Conservation (phyloP, 2,888 invertebrate genomes). For the Neuroscelio doddi region DNA sequence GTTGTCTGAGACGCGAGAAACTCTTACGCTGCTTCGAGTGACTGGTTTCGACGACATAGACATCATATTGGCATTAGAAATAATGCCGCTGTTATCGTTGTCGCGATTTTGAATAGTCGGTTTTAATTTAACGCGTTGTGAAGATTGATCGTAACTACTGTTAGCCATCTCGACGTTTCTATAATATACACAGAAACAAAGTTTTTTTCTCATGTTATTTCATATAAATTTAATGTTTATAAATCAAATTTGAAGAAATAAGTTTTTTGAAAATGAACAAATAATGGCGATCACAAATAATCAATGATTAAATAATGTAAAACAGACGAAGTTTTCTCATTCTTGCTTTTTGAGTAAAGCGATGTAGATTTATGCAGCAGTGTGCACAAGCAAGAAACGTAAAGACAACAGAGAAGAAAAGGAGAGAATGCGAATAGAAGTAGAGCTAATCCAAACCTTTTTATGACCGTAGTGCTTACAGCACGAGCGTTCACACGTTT, state of each 20-base stretch:
- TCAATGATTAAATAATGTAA: no score
- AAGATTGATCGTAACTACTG: slow-evolving; percentile 60
- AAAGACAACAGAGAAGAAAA: slow-evolving; percentile 29
- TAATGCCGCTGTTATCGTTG: slow-evolving; percentile 49
- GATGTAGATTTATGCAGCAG: no score
- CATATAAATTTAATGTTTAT: neutral
- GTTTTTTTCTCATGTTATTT: neutral
- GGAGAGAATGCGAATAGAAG: slow-evolving; percentile 10
- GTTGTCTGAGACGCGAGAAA: slow-evolving; percentile 48
- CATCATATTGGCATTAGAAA: slow-evolving; percentile 42
- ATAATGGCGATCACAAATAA: no score
- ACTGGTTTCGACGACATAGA: slow-evolving; percentile 61
- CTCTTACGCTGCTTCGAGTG: slow-evolving; percentile 63
- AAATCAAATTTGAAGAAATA: no score
- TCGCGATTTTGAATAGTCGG: slow-evolving; percentile 57
- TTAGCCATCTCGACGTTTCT: slow-evolving; percentile 64
- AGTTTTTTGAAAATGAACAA: no score
- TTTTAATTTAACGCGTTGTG: slow-evolving; percentile 63
- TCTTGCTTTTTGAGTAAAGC: no score
- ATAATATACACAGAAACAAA: slow-evolving; percentile 49
- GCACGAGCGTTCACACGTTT: slow-evolving; percentile 64
- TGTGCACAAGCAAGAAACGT: neutral
- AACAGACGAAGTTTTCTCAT: no score
- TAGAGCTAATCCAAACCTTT: slow-evolving; percentile 57
- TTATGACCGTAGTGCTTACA: slow-evolving; percentile 61